Conservation (phyloP, 2,113 vertebrate species). For the Cinclus mexicanus region DNA sequence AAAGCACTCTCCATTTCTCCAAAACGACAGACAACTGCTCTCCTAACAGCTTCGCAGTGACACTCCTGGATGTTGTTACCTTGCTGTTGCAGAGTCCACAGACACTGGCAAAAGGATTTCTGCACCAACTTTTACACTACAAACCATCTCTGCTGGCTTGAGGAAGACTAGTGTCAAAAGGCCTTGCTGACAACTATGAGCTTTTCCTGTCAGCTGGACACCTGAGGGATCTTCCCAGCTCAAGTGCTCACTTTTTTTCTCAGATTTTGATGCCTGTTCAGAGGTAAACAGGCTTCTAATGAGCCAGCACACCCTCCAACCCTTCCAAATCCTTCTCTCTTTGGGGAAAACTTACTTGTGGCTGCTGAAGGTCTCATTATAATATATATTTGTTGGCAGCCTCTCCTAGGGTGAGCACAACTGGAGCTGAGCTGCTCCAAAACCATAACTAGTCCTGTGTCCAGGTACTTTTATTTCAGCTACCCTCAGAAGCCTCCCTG, state of each 20-base stretch:
- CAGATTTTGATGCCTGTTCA: background rate
- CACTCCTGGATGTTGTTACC: background rate
- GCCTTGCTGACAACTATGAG: background rate
- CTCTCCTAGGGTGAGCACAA: background rate
- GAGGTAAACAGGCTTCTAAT: background rate
- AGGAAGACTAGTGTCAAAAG: background rate
- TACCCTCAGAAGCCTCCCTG: background rate
- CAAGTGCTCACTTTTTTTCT: background rate
- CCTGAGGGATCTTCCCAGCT: background rate
- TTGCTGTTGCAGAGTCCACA: background rate
- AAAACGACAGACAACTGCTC: background rate
- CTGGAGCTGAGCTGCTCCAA: background rate
- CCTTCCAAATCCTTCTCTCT: background rate
- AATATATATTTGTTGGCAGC: background rate
- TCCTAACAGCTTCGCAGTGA: background rate
- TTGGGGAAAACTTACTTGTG: background rate
- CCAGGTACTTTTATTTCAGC: background rate
- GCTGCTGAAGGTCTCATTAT: background rate
- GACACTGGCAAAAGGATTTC: background rate
- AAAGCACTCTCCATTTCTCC: background rate
- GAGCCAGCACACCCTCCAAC: background rate
- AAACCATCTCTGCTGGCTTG: background rate
- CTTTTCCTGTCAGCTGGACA: background rate
- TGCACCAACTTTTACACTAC: background rate
- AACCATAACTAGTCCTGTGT: background rate